phyloP scores from a whole-genome alignment of 2,113 vertebrate genomes.

The Pyxicephalus adspersus region DNA sequence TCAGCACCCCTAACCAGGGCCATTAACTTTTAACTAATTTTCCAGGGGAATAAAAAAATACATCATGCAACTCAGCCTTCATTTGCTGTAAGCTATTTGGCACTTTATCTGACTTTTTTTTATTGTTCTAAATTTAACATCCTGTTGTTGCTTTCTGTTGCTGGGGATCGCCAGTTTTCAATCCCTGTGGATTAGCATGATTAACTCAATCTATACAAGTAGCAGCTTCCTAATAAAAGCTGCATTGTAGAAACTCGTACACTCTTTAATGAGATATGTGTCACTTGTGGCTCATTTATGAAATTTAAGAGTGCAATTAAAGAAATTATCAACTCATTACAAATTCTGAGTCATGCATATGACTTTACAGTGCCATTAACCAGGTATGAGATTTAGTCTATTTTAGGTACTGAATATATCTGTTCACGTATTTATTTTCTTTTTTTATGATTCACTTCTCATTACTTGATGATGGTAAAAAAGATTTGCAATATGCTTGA shows the following conservation, averaged over 20 bases:
- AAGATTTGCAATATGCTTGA: neutral
- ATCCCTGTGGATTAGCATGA: constrained; percentile 15
- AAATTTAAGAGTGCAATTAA: constrained; percentile 8
- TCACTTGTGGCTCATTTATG: constrained; percentile 1
- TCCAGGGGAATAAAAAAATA: constrained; percentile 6
- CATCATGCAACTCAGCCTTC: constrained; percentile 21
- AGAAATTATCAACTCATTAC: constrained; percentile 27
- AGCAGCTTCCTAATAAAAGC: neutral
- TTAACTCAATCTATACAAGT: neutral
- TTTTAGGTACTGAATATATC: neutral
- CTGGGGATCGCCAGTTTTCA: neutral
- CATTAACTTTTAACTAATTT: neutral
- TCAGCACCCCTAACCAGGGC: constrained; percentile 30
- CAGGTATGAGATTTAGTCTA: neutral
- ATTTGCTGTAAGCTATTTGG: constrained; percentile 46
- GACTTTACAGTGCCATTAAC: neutral
- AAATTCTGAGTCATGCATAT: constrained; percentile 17
- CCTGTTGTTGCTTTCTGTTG: constrained; percentile 9
- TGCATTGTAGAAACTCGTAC: neutral
- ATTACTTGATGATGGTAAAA: neutral
- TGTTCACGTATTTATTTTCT: neutral
- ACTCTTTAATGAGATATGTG: neutral
- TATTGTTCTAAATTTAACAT: constrained; percentile 40
- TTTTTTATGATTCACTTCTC: neutral
- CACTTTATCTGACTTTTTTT: constrained; percentile 16